Evolutionary conservation across 2,113 vertebrate genomes (phyloP), one percentile per base, ranked within the genome.

Genomic region (Hypocryptadius cinnamomeus): DNA sequence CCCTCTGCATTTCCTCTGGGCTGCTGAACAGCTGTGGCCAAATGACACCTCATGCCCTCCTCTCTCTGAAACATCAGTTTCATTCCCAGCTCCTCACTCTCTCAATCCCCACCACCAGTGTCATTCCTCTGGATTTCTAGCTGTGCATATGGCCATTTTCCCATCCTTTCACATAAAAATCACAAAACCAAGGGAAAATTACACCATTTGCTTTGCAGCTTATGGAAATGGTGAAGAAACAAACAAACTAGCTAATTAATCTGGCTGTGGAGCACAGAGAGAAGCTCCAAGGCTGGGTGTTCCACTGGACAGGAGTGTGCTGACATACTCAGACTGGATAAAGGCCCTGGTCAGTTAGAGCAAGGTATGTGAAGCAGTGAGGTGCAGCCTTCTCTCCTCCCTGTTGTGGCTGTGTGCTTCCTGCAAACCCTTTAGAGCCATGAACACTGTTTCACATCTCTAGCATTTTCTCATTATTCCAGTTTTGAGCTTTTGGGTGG

Each of bases 331-430:
- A 22, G 40, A 16, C 11, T 30, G 31, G 31, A 2, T 8, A 30
- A 72, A 18, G 33, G 44, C 42, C 33, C 6, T 39, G 19, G 13
- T 27, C 33, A 50, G 12, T 33, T 14, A 23, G 13, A 70, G 17
- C 11, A 76, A 24, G 0, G 0, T 1, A 3, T 3, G 57, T n/a
- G 25, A 44, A 69, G 40, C 18, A 20, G 6, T 25, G 44, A 27
- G 4, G 22, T 44, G 40, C 77, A 87, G 40, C 24, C 25, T 79
- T 5, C 65, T 68, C 9, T 59, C 11, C 73, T 64, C 40, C 30
- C 40, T 71, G 21, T 6, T 44, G 5, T 4, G 35, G 9, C 19
- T 64, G 8, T 2, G 3, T 35, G 42, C 15, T 39, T 37, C 35
- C 78, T 76, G 48, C 15, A 79, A 76, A 24, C 31, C 25, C 31